phyloP scores from a whole-genome alignment of 2,113 vertebrate species.

The Gila orcuttii region DNA sequence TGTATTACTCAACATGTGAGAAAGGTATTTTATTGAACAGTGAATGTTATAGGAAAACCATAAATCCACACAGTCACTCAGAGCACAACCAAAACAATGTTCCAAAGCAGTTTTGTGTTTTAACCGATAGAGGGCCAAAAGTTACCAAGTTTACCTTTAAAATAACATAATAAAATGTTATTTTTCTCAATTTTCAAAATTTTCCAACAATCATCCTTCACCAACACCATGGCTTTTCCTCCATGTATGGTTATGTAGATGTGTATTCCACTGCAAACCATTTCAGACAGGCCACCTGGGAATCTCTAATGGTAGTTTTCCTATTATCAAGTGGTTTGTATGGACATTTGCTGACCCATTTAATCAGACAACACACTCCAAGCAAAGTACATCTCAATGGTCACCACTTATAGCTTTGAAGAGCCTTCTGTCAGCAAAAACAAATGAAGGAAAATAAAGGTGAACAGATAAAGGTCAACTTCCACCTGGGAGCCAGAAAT shows the following conservation, averaged over 20 bases:
- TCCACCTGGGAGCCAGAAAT: not conserved
- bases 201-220: not conserved
- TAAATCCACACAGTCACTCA: too few relatives aligned
- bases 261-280: conserved; percentile 41
- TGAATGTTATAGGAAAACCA: too few relatives aligned
- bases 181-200: not conserved
- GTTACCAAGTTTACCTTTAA: too few relatives aligned
- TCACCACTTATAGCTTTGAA: conserved; percentile 48
- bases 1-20: too few relatives aligned
- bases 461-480: conserved; percentile 12
- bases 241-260: conserved; percentile 2
- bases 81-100: too few relatives aligned
- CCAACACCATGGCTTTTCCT: not conserved
- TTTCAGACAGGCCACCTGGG: conserved; percentile 34
- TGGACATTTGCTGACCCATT: conserved; percentile 50
- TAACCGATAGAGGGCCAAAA: too few relatives aligned
- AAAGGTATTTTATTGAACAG: too few relatives aligned
- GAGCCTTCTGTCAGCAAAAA: conserved; percentile 50
- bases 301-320: conserved; percentile 34
- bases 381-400: conserved; percentile 42
- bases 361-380: conserved; percentile 51
- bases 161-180: not conserved
- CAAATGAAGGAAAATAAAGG: not conserved
- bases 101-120: too few relatives aligned
- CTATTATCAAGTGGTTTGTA: conserved; percentile 14